phyloP scores from a whole-genome alignment of 2,888 invertebrate genomes.

The Smittia sp. region DNA sequence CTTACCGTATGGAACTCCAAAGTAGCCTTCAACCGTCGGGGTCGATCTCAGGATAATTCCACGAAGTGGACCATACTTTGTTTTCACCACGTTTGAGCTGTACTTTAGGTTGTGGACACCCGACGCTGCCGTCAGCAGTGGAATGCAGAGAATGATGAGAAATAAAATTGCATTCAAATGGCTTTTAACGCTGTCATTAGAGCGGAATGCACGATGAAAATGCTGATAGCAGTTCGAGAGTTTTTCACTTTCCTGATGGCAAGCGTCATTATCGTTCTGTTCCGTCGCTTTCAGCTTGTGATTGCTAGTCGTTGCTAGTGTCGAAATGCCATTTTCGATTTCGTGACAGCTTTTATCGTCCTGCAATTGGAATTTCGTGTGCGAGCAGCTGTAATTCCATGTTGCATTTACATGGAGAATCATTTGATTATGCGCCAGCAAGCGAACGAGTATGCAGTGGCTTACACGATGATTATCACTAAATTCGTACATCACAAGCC shows the following conservation, averaged over 20 bases:
- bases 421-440: slow-evolving; percentile 32
- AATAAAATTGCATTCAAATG: slow-evolving; percentile 38
- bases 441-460: slow-evolving; percentile 16
- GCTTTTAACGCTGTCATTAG: slow-evolving; percentile 24
- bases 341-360: not conserved
- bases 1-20: slow-evolving; percentile 86
- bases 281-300: slow-evolving; percentile 28
- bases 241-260: slow-evolving; percentile 2
- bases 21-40: slow-evolving; percentile 81
- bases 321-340: slow-evolving; percentile 29
- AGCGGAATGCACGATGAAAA: not conserved
- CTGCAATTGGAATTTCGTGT: not conserved
- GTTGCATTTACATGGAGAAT: not conserved
- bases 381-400: not conserved
- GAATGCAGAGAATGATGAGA: slow-evolving; percentile 34
- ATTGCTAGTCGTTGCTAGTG: slow-evolving; percentile 17
- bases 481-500: slow-evolving; percentile 30
- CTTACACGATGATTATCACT: slow-evolving; percentile 9
- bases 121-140: slow-evolving; percentile 23
- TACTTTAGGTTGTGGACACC: slow-evolving; percentile 59
- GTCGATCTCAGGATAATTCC: slow-evolving; percentile 79
- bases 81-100: slow-evolving; percentile 78
- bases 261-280: not conserved
- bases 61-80: slow-evolving; percentile 84
- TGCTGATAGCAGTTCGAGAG: slow-evolving; percentile 10